Evolutionary conservation across 2,113 vertebrate genomes (phyloP), one percentile per base, ranked within the genome.

Genomic region (Misgurnus anguillicaudatus): DNA sequence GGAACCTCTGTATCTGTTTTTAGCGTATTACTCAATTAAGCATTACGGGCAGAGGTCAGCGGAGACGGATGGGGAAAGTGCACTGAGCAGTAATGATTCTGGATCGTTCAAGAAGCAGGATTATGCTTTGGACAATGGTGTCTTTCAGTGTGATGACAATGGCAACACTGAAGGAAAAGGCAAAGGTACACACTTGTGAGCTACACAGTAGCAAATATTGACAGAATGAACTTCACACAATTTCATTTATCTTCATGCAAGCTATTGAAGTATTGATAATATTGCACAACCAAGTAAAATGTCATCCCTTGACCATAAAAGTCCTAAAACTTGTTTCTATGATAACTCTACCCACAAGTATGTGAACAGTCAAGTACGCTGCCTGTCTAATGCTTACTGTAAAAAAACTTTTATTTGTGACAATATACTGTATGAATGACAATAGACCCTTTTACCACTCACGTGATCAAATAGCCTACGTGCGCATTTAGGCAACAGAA

Each of bases 1-100:
- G 80, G 51, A 68, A 31, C 2, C 19, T 39, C 0, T 74, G 3
- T 88, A 41, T 79, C 31, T 77, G 47, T 0, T 83, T 87, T 88
- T 85, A 99, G 97, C 16, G 0, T 97, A 96, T 77, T 85, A 90
- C 67, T 0, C 47, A 3, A 93, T 95, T 57, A 95, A 88, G 64
- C 0, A 0, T 0, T 47, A 0, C 0, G 2, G 47, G 2, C 63
- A 77, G 14, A 36, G 4, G 16, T 72, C 39, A 0, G 6, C 16
- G 9, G 80, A 82, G 3, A 14, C 51, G 6, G 89, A 88, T 80
- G 45, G 53, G 0, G 87, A 90, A 0, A 31, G 17, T 0, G 71
- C 89, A 9, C 14, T 88, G 0, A 79, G 86, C 41, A 86, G 76
- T 6, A 76, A 31, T n/a, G 85, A 81, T 0, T 58, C 38, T 0